Percentiles rank a stretch among this genome's conserved stretches.
Conservation (phyloP, 2,888 invertebrate genomes). For the Diplazon laetatorius region DNA sequence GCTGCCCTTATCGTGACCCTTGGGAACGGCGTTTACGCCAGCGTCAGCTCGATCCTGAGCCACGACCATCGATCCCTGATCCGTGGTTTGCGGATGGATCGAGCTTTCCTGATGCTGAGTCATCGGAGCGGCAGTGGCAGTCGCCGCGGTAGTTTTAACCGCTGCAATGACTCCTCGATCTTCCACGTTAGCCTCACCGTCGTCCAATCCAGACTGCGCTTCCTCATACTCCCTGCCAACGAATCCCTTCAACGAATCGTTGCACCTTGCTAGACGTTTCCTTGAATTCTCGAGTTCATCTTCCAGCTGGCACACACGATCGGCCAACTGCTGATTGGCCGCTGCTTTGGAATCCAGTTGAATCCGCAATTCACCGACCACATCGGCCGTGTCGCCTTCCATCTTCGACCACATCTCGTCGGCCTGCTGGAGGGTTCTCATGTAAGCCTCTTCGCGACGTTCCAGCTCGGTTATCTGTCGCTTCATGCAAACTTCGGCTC, state of each 20-base stretch:
- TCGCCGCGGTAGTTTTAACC: constrained; percentile 31
- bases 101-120: constrained; percentile 41
- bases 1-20: constrained; percentile 31
- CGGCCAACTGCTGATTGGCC: constrained; percentile 83
- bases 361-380: constrained; percentile 82
- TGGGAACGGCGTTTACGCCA: constrained; percentile 8
- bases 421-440: constrained; percentile 88
- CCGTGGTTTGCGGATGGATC: constrained; percentile 23
- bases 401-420: constrained; percentile 89
- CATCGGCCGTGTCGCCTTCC: constrained; percentile 84
- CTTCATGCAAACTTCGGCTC: constrained; percentile 85
- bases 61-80: constrained; percentile 29
- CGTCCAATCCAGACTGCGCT: constrained; percentile 67
- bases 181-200: constrained; percentile 63
- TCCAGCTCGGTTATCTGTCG: constrained; percentile 86
- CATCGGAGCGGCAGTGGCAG: constrained; percentile 50
- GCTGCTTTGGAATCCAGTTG: constrained; percentile 85
- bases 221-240: constrained; percentile 83
- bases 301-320: constrained; percentile 83
- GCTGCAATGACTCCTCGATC: constrained; percentile 48
- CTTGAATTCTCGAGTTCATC: constrained; percentile 85
- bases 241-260: constrained; percentile 84
- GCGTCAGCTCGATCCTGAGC: constrained; percentile 27
- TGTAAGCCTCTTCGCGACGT: constrained; percentile 87
- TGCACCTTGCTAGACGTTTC: constrained; percentile 82